Evolutionary conservation across 2,113 vertebrate species (phyloP).

Genomic region (Limanda limanda): DNA sequence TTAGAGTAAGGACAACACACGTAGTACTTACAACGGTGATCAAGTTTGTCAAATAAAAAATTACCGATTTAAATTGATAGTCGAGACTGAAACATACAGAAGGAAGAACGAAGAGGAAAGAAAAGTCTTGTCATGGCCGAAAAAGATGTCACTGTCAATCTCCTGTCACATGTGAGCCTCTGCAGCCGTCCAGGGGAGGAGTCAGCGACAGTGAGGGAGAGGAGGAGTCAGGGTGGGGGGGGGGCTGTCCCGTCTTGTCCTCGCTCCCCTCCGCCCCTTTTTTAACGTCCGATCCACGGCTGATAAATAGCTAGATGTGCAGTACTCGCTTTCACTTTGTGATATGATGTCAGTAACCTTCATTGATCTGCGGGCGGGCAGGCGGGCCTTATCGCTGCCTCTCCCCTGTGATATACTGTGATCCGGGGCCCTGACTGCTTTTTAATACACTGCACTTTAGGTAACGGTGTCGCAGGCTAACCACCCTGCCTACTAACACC

Average conservation of each 20-base stretch:
- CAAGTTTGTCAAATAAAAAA: conserved; percentile 39
- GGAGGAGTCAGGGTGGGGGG: conserved; percentile 45
- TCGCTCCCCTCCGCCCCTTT: conserved; percentile 51
- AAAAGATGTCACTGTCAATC: conserved; percentile 39
- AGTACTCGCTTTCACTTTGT: conserved; percentile 94
- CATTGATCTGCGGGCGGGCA: conserved; percentile 95
- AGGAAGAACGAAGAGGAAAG: conserved; percentile 9
- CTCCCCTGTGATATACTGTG: conserved; percentile 91
- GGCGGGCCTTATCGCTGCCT: conserved; percentile 93
- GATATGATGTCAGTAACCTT: conserved; percentile 99
- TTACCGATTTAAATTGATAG: conserved; percentile 15
- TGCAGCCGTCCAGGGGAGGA: conserved; percentile 23
- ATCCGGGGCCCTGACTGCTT: conserved; percentile 90
- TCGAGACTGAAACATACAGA: conserved; percentile 43
- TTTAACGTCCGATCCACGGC: conserved; percentile 76
- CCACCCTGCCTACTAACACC: conserved; percentile 74
- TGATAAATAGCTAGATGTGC: conserved; percentile 94
- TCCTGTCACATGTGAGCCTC: conserved; percentile 14
- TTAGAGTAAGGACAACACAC: conserved; percentile 15
- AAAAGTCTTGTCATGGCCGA: conserved; percentile 15
- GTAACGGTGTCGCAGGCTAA: conserved; percentile 82
- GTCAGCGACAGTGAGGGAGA: conserved; percentile 7
- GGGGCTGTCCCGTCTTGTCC: conserved; percentile 47
- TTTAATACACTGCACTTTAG: conserved; percentile 95
- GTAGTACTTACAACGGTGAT: conserved; percentile 27